Evolutionary conservation across 2,797 vertebrate genomes (phyloP), one percentile per base, ranked within the genome.

Genomic region (Pangasius mekongensis): DNA sequence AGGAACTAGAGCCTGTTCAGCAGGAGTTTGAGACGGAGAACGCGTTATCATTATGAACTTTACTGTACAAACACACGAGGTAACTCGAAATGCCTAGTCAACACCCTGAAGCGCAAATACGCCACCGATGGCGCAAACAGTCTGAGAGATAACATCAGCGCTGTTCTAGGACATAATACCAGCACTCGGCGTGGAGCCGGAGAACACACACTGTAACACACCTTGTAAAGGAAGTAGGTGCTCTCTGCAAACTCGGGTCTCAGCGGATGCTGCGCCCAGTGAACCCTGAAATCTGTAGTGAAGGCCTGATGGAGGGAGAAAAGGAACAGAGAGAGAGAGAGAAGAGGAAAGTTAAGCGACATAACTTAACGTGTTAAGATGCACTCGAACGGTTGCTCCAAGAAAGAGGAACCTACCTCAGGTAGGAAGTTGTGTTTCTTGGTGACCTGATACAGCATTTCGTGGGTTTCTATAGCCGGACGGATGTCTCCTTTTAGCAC

Each of bases 351-450:
- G 20, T 22, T 13, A 18, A n/a, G 30, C 27, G 24, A 43, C 8
- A 22, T 73, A 39, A 77, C 13, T 54, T 52, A 8, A 30, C 2
- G n/a, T 0, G 3, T 30, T 30, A 30, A 27, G 16, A 66, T 13
- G 16, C 6, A 20, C 30, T 60, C 5, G 5, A 67, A 33, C 0
- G 0, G 52, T 33, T 22, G n/a, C 18, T 18, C 1, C 0, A 5
- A 64, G 14, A 43, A 71, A 80, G n/a, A 87, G 62, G 67, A 33
- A 78, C 66, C 90, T 96, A 99, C 99, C 98, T 99, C 99, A 30
- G 99, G 99, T 87, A 99, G 96, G 91, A 99, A 99, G 94, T 99
- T 99, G 95, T 99, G 99, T 91, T 99, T 99, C 95, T 99, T 99
- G 92, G 98, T 99, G 89, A 99, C 98, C 94, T 99, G 99, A 94